Conservation (phyloP, 1,140 invertebrate species). For the Myzus persicae region DNA sequence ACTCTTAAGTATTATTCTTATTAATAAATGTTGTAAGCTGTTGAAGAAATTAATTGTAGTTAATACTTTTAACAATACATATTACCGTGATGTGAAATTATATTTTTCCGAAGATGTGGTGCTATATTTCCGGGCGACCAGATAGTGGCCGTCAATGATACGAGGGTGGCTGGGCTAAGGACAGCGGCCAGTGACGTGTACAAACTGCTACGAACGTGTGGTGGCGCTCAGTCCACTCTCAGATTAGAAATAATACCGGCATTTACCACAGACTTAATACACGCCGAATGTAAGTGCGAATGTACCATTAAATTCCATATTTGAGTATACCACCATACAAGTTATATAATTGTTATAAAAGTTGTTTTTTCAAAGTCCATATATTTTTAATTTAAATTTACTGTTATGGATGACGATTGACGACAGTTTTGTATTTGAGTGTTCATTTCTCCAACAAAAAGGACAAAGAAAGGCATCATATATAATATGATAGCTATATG, state of each 20-base stretch:
- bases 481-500: too few relatives aligned
- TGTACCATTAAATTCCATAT: background rate
- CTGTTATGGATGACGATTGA: too few relatives aligned
- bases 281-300: constrained; percentile 39
- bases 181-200: constrained; percentile 75
- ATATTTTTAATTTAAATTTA: too few relatives aligned
- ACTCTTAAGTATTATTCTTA: too few relatives aligned
- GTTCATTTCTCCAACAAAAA: too few relatives aligned
- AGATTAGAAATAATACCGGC: constrained; percentile 76
- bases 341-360: background rate
- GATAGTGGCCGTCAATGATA: constrained; percentile 79
- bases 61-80: background rate
- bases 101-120: constrained; percentile 74
- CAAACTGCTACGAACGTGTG: constrained; percentile 72
- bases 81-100: background rate
- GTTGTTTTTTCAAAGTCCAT: background rate
- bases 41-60: too few relatives aligned
- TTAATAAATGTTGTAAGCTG: too few relatives aligned
- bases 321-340: background rate
- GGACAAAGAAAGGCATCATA: too few relatives aligned
- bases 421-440: too few relatives aligned
- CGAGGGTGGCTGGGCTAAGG: constrained; percentile 75
- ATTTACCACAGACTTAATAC: constrained; percentile 28
- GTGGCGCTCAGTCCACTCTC: constrained; percentile 51
- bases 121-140: constrained; percentile 89